phyloP scores from a whole-genome alignment of 1,140 invertebrate species.

The Adoxophyes honmai region DNA sequence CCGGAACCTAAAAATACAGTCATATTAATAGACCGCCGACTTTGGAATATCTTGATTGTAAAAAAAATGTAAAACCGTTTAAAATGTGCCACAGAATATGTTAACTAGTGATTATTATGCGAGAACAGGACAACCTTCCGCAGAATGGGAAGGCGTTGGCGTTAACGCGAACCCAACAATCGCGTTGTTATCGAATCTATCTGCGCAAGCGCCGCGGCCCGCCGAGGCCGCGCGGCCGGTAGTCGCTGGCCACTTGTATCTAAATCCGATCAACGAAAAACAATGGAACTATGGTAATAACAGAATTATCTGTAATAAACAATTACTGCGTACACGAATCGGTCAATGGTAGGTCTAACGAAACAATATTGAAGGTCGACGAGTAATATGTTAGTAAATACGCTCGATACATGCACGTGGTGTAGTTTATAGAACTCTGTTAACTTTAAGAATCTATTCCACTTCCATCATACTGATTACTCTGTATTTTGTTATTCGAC shows the following conservation, averaged over 20 bases:
- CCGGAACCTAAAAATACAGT: too few relatives aligned
- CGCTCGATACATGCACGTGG: too few relatives aligned
- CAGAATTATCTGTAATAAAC: slow-evolving; percentile 15
- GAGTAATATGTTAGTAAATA: not conserved
- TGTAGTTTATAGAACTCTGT: too few relatives aligned
- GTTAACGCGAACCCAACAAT: slow-evolving; percentile 38
- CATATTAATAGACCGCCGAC: too few relatives aligned
- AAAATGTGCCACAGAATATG: too few relatives aligned
- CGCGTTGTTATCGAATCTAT: slow-evolving; percentile 33
- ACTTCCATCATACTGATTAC: too few relatives aligned
- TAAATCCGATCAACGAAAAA: slow-evolving; percentile 13
- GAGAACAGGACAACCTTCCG: slow-evolving; percentile 24
- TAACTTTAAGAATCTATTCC: too few relatives aligned
- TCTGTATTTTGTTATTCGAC: too few relatives aligned
- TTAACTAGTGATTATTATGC: too few relatives aligned
- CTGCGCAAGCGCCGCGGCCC: not conserved
- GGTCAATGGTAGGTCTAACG: slow-evolving; percentile 7
- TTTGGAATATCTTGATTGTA: too few relatives aligned
- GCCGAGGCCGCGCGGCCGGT: slow-evolving; percentile 18
- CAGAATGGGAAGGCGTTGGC: slow-evolving; percentile 11
- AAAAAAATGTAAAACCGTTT: too few relatives aligned
- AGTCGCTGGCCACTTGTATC: slow-evolving; percentile 16
- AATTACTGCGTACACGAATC: slow-evolving; percentile 14
- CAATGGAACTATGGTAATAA: slow-evolving; percentile 15
- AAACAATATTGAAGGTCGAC: slow-evolving; percentile 6